Percentiles rank a stretch among this genome's conserved stretches.
phyloP scores from a whole-genome alignment of 2,797 vertebrate genomes.

The Syngnathus rostellatus region DNA sequence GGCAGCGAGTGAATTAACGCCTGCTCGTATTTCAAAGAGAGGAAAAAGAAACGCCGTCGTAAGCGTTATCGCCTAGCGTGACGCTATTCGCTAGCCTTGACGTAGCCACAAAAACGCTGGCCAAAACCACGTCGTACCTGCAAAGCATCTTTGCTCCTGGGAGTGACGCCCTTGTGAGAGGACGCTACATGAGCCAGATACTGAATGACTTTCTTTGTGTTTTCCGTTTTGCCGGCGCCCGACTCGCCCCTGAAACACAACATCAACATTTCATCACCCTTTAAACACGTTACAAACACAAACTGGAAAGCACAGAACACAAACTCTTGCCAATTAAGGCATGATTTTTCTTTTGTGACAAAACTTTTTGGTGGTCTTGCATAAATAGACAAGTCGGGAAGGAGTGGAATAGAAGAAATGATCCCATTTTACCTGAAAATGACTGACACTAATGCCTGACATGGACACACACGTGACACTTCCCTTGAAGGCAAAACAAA shows the following conservation, averaged over 20 bases:
- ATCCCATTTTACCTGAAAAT: neutral
- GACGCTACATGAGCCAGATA: slow-evolving; percentile 88
- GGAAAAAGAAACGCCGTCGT: neutral
- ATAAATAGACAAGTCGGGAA: no score
- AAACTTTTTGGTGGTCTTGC: no score
- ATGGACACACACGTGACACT: neutral
- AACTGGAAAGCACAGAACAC: neutral
- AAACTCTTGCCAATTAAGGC: neutral
- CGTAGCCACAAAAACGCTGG: neutral
- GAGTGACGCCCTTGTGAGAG: slow-evolving; percentile 77
- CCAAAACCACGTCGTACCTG: slow-evolving; percentile 47
- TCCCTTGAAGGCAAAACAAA: slow-evolving; percentile 12
- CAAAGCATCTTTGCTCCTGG: slow-evolving; percentile 62
- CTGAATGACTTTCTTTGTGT: slow-evolving; percentile 94
- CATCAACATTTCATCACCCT: neutral
- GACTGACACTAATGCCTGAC: neutral
- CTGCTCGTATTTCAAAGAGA: neutral
- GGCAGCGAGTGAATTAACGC: neutral
- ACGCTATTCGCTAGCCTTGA: neutral
- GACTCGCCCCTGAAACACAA: slow-evolving; percentile 77
- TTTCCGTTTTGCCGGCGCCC: slow-evolving; percentile 88
- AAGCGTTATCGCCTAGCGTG: neutral
- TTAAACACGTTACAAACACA: slow-evolving; percentile 1
- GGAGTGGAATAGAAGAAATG: neutral
- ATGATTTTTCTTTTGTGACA: no score